A percentile compares a stretch with the other conserved stretches of the same genome.
phyloP scores from a whole-genome alignment of 2,113 vertebrate genomes.

The Eulemur macaco region DNA sequence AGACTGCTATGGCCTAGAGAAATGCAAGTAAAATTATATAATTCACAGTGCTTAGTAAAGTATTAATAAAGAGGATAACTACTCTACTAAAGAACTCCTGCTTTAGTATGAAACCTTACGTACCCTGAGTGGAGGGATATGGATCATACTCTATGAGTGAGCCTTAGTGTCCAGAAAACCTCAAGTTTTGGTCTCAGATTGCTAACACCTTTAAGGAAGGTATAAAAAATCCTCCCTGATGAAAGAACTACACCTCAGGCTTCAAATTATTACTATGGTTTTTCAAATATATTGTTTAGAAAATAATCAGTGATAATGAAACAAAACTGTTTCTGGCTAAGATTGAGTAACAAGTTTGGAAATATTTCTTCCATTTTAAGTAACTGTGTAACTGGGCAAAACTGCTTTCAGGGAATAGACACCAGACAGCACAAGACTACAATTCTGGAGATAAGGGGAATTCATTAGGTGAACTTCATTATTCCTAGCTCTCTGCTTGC shows the following conservation, averaged over 20 bases:
- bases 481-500: not conserved
- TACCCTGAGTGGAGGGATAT: not conserved
- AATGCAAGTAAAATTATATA: not conserved
- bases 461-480: not conserved
- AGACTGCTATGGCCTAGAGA: not conserved
- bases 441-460: not conserved
- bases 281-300: slow-evolving; percentile 24
- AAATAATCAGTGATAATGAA: slow-evolving; percentile 32
- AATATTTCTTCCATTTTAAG: not conserved
- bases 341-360: not conserved
- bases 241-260: not conserved
- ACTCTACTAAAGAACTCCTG: not conserved
- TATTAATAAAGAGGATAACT: slow-evolving; percentile 4
- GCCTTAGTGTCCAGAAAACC: not conserved
- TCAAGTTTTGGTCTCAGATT: slow-evolving; percentile 10
- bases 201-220: slow-evolving; percentile 1
- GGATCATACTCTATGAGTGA: not conserved
- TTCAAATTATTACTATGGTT: slow-evolving; percentile 32
- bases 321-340: not conserved
- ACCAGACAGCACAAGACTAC: not conserved
- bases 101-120: slow-evolving; percentile 1
- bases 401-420: not conserved
- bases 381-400: slow-evolving; percentile 15
- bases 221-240: not conserved
- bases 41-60: not conserved